Percentiles rank a stretch among this genome's conserved stretches.
Conservation (phyloP, 2,113 vertebrate species). For the Actenoides hombroni region DNA sequence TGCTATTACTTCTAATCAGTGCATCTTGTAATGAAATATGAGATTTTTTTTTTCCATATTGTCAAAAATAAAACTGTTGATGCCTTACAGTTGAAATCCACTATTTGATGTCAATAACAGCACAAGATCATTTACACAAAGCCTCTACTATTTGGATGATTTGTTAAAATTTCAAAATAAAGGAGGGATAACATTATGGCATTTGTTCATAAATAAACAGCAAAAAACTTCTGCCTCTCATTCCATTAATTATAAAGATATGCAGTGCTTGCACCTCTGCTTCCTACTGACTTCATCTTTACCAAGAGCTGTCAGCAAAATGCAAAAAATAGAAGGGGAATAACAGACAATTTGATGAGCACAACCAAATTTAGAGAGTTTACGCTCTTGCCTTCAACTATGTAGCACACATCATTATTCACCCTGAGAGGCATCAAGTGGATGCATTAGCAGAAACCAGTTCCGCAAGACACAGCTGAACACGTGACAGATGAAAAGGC, state of each 20-base stretch:
- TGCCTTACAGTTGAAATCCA: not conserved
- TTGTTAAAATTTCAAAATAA: not conserved
- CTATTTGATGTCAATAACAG: not conserved
- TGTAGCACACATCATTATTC: not conserved
- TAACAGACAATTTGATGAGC: not conserved
- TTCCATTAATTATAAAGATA: not conserved
- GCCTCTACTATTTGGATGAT: not conserved
- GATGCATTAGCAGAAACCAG: not conserved
- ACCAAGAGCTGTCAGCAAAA: slow-evolving; percentile 33
- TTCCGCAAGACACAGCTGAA: slow-evolving; percentile 8
- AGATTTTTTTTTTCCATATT: not conserved
- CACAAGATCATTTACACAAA: not conserved
- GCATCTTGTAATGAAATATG: not conserved
- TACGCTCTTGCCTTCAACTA: not conserved
- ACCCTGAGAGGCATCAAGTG: not conserved
- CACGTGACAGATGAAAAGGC: not conserved
- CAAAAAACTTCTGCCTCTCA: not conserved
- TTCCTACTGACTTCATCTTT: slow-evolving; percentile 6
- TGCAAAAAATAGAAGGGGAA: not conserved
- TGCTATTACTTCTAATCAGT: not conserved
- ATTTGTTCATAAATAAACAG: not conserved
- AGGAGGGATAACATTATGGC: not conserved
- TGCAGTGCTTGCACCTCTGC: slow-evolving; percentile 9
- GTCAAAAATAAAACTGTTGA: not conserved
- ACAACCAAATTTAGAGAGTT: not conserved